These are phyloP conservation scores for Amphipyra berbera DNA, from an alignment of 2,888 invertebrate species.

Conservation along the genomic window DNA sequence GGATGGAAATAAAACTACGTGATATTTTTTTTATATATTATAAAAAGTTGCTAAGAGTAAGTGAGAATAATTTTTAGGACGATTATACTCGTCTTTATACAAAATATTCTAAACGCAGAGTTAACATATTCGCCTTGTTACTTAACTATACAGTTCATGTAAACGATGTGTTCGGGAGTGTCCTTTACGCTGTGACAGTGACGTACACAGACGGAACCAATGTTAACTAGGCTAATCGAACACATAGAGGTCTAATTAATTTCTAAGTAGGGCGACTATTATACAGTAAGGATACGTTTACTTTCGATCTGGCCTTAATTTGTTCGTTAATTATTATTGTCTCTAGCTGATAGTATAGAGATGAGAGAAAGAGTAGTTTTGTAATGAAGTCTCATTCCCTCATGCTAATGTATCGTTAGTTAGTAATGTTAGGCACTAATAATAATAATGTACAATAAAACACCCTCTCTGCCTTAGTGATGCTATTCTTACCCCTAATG, in stretches of 20 bases:
- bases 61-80: conserved; percentile 33
- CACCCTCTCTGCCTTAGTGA: conserved; percentile 89
- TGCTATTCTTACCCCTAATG: conserved; percentile 86
- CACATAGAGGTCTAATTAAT: conserved; percentile 77
- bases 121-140: conserved; percentile 7
- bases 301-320: conserved; percentile 75
- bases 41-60: conserved; percentile 36
- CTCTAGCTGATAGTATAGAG: conserved; percentile 71
- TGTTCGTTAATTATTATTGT: conserved; percentile 65
- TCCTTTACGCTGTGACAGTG: conserved; percentile 68
- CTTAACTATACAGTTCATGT: conserved; percentile 5
- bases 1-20: conserved; percentile 28
- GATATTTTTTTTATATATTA: conserved; percentile 44
- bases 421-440: conserved; percentile 78
- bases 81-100: conserved; percentile 15
- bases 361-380: conserved; percentile 62
- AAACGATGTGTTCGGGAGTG: conserved; percentile 24
- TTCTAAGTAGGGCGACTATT: conserved; percentile 70
- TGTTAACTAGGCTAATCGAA: conserved; percentile 77
- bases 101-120: conserved; percentile 6
- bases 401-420: conserved; percentile 71
- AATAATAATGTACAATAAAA: conserved; percentile 86
- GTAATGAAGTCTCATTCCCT: conserved; percentile 65
- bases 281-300: conserved; percentile 68
- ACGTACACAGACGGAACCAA: conserved; percentile 83